Base-by-base conservation (phyloP, 2,113 vertebrate genomes). In the Saccopteryx leptura region DNA sequence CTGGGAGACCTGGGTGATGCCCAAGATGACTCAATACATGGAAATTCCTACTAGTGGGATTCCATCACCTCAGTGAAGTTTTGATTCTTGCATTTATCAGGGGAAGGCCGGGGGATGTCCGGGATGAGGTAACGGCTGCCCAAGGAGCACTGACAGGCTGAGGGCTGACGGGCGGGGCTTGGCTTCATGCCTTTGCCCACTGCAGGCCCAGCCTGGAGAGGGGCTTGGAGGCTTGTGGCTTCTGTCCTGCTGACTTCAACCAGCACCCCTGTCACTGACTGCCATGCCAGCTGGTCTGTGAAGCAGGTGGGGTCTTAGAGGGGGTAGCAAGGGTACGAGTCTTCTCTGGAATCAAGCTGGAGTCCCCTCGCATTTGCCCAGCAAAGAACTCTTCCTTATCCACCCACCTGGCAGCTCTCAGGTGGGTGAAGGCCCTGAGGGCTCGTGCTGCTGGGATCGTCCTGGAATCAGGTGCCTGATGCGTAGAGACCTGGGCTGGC, bases 51-150 rank as follows among this genome's bases (percentile, higher is more conserved):
- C 66, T 75, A 95, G 79, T 63, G 80, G 74, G 71, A 84, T 71
- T 87, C 88, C 2, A 23, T 50, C 80, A n/a, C 19, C 18, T 75
- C 18, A 0, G 31, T 18, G 76, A 60, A 88, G 79, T 7, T 15
- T 39, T 0, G 0, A 1, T 76, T 48, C 69, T 61, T 86, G 33
- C 23, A 1, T 93, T 86, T 80, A 68, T 56, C 75, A 85, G 69
- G 9, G 14, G 86, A 89, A 76, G 83, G 24, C 1, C 0, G 0
- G 0, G 4, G 31, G 46, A 72, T 13, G 5, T 4, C 84, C 14
- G 15, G 0, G 52, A 31, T 5, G 48, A 18, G 52, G 50, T 28
- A 52, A 26, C 2, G 0, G 0, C 60, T 46, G 15, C 69, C 89
- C 87, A 4, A 7, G 71, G 23, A 12, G 0, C 14, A 50, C 54